These are phyloP conservation scores for Ginglymostoma cirratum DNA, from an alignment of 2,113 vertebrate species.

Conservation along the genomic window DNA sequence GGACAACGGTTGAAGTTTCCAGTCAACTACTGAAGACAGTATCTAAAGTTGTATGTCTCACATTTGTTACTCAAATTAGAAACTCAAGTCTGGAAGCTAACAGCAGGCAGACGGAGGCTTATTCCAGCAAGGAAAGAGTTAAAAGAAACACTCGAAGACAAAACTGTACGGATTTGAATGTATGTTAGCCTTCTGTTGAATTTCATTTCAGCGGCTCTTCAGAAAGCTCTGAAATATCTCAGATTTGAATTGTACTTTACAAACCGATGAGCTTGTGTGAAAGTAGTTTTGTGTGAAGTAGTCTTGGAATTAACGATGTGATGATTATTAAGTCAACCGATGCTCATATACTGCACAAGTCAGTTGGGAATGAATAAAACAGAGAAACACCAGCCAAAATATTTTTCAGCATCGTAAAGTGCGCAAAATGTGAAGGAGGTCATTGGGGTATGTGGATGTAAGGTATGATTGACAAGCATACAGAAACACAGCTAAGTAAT, in stretches of 20 bases:
- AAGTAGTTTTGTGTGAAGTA: neutral
- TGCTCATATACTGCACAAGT: neutral
- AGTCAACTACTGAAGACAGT: neutral
- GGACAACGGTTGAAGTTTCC: neutral
- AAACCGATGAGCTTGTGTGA: neutral
- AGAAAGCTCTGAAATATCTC: neutral
- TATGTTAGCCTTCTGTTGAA: neutral
- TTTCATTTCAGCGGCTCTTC: neutral
- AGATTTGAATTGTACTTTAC: neutral
- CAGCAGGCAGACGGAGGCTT: neutral
- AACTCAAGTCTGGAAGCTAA: neutral
- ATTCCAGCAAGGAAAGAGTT: neutral
- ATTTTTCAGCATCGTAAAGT: neutral
- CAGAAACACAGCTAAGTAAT: neutral
- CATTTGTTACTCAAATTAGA: neutral
- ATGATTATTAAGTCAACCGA: slow-evolving; percentile 26
- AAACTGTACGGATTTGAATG: neutral
- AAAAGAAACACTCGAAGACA: neutral
- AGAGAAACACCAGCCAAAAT: neutral
- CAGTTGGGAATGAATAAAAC: neutral
- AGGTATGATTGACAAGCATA: neutral
- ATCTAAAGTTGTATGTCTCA: neutral
- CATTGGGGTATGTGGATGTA: neutral
- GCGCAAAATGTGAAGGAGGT: neutral
- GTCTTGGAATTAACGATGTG: neutral